These are phyloP conservation scores for Cyphomyrmex costatus DNA, from an alignment of 1,140 invertebrate genomes.

Conservation along the genomic window DNA sequence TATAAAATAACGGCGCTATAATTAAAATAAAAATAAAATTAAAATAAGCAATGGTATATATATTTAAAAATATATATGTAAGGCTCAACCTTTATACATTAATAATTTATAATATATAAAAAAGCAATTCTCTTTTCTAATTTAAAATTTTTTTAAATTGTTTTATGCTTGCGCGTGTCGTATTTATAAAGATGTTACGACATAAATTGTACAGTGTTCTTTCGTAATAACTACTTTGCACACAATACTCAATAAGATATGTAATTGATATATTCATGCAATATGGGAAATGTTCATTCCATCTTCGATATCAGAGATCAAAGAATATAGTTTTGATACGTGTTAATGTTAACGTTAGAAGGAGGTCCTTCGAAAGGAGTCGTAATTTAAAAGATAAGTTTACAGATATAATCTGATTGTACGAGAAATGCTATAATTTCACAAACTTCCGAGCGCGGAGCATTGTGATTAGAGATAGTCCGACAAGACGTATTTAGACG, in stretches of 20 bases:
- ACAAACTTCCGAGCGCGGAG: background rate
- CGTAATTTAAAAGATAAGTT: background rate
- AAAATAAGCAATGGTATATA: no score
- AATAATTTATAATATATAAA: background rate
- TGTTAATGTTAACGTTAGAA: background rate
- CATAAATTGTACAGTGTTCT: background rate
- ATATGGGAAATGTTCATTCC: background rate
- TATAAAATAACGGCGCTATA: no score
- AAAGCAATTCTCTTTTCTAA: background rate
- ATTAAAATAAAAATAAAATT: no score
- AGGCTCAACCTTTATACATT: background rate
- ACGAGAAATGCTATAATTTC: slow-evolving; percentile 10
- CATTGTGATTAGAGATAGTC: slow-evolving; percentile 36
- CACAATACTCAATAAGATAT: background rate
- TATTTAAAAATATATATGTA: no score
- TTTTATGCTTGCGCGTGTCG: background rate
- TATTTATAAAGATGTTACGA: background rate
- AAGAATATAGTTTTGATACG: background rate
- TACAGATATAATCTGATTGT: slow-evolving; percentile 1
- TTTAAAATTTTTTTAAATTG: background rate
- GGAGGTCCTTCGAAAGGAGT: background rate
- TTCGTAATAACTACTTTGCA: background rate
- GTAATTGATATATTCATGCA: background rate
- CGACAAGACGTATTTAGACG: slow-evolving; percentile 33
- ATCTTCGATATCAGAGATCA: background rate